Evolutionary conservation across 2,113 vertebrate genomes (phyloP), one percentile per base, ranked within the genome.

Genomic region (Leptosomus discolor): DNA sequence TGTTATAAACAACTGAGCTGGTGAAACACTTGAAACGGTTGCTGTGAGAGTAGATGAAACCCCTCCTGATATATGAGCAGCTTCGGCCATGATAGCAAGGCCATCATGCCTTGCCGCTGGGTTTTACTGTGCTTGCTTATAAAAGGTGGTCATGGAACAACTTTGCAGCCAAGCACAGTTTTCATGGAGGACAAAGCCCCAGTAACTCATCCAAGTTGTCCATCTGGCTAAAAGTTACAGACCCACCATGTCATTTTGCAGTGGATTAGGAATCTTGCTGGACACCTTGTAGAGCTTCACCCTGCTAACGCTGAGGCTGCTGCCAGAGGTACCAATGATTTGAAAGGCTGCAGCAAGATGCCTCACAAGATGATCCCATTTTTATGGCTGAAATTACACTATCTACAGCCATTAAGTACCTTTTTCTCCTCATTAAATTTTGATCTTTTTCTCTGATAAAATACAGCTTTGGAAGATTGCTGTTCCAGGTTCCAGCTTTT

Each of bases 361-460:
- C 56, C 39, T 95, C 34, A 30, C 51, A 50, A 87, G 94, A 91
- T 65, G 83, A 92, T 92, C 73, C 81, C 36, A 16, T 84, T 91
- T 95, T 91, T 79, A 87, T 88, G 84, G 69, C 84, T 92, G 91
- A 95, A 96, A 95, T 95, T 83, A 93, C 71, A 78, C 82, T 91
- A 74, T 57, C 91, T 79, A 69, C 54, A 95, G 73, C 73, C 69
- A 89, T 89, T 94, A 96, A 84, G 53, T 68, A 90, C 69, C 83
- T 94, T 95, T 95, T 94, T 78, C 80, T 86, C 79, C 85, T 94
- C 87, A 89, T 91, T 94, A 95, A 89, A 78, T 96, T 96, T 95
- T 95, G 86, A 97, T 89, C 48, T 29, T 94, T 95, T 94, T 90
- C 76, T 84, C 94, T 53, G 78, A 96, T 92, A 90, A 95, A 97